Evolutionary conservation across 2,113 vertebrate genomes (phyloP).

Genomic region (Microcebus murinus): DNA sequence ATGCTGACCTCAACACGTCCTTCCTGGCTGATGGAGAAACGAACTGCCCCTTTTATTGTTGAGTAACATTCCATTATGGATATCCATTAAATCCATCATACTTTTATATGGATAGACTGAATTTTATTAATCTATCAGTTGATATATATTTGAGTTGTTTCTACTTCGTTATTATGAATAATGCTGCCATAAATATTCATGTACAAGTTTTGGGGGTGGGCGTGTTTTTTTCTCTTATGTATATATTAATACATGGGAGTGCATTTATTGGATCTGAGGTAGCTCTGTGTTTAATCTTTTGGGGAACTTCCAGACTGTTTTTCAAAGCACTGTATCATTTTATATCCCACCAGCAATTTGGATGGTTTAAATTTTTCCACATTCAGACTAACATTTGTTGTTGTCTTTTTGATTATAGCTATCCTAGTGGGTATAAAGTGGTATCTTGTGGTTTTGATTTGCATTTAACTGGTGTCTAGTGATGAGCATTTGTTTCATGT

Average conservation of each 20-base stretch:
- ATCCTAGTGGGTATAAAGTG: background rate
- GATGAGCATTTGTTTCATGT: background rate
- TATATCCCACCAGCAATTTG: background rate
- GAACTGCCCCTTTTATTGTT: background rate
- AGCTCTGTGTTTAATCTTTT: background rate
- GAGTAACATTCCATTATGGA: background rate
- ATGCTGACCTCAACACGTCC: too few species aligned
- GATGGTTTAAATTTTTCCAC: background rate
- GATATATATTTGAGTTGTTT: background rate
- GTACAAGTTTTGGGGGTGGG: background rate
- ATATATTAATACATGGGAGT: background rate
- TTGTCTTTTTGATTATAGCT: background rate
- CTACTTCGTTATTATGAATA: background rate
- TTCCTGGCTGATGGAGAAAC: too few species aligned
- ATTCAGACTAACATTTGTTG: background rate
- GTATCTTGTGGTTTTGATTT: background rate
- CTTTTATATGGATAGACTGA: background rate
- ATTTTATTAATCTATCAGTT: background rate
- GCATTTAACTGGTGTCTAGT: background rate
- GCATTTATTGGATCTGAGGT: background rate
- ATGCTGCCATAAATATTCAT: background rate
- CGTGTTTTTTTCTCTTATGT: background rate
- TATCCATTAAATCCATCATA: too few species aligned
- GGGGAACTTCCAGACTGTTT: background rate
- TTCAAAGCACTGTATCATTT: background rate